phyloP scores from a whole-genome alignment of 1,140 invertebrate species.

The Heliothis virescens region DNA sequence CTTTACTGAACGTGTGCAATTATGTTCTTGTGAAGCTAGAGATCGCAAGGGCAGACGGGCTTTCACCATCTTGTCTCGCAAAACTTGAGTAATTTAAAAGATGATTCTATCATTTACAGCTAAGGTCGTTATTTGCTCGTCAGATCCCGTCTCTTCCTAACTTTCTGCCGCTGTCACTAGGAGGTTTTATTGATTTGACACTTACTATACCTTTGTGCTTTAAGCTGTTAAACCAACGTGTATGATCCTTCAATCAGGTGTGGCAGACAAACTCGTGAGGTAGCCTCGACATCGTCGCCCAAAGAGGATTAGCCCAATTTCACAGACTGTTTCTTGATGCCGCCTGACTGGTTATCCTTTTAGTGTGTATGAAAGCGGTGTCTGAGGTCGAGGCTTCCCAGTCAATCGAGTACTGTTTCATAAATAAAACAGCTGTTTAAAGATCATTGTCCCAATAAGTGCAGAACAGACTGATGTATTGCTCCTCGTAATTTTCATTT shows the following conservation, averaged over 20 bases:
- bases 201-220: slow-evolving; percentile 60
- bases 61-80: slow-evolving; percentile 77
- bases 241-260: slow-evolving; percentile 51
- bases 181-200: slow-evolving; percentile 76
- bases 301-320: slow-evolving; percentile 65
- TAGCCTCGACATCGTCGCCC: slow-evolving; percentile 42
- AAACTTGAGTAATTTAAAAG: slow-evolving; percentile 62
- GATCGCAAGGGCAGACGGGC: slow-evolving; percentile 80
- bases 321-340: slow-evolving; percentile 53
- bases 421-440: slow-evolving; percentile 58
- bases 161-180: slow-evolving; percentile 67
- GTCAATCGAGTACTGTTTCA: slow-evolving; percentile 60
- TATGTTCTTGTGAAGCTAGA: slow-evolving; percentile 79
- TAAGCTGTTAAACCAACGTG: slow-evolving; percentile 51
- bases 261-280: slow-evolving; percentile 48
- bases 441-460: slow-evolving; percentile 60
- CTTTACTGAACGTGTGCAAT: slow-evolving; percentile 77
- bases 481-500: slow-evolving; percentile 52
- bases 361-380: slow-evolving; percentile 58
- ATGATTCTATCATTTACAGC: slow-evolving; percentile 59
- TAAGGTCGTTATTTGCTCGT: slow-evolving; percentile 70
- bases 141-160: slow-evolving; percentile 62
- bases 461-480: slow-evolving; percentile 54
- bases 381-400: slow-evolving; percentile 57
- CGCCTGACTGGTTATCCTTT: slow-evolving; percentile 59